Conservation (phyloP, 1,140 invertebrate species). For the Ooceraea biroi region DNA sequence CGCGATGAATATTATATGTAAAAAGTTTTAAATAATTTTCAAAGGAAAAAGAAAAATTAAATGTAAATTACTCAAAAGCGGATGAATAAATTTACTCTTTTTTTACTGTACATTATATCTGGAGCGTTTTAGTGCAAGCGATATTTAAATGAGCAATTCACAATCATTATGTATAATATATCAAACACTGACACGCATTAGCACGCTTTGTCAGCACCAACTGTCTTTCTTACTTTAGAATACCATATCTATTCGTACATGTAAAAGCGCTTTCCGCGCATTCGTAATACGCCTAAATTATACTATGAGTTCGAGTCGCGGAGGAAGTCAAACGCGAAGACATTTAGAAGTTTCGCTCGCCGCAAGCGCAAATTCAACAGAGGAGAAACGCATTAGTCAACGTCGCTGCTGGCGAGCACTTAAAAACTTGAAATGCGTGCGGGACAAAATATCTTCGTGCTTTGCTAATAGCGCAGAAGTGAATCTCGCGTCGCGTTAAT, state of each 20-base stretch:
- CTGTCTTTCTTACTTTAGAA: neutral
- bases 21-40: neutral
- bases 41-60: neutral
- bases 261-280: neutral
- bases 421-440: neutral
- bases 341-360: neutral
- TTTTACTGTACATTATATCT: neutral
- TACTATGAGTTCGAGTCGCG: neutral
- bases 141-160: no score
- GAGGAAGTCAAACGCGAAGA: neutral
- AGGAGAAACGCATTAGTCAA: conserved; percentile 6
- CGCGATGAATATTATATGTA: neutral
- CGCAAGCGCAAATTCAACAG: neutral
- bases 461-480: conserved; percentile 33
- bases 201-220: neutral
- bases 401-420: neutral
- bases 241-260: neutral
- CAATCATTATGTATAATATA: neutral
- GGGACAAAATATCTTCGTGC: neutral
- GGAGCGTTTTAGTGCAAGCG: no score
- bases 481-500: conserved; percentile 32
- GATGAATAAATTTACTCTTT: neutral
- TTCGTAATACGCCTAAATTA: neutral
- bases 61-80: neutral
- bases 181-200: neutral